These are phyloP conservation scores for Electrophaes corylata DNA, from an alignment of 2,888 invertebrate genomes.

Conservation along the genomic window DNA sequence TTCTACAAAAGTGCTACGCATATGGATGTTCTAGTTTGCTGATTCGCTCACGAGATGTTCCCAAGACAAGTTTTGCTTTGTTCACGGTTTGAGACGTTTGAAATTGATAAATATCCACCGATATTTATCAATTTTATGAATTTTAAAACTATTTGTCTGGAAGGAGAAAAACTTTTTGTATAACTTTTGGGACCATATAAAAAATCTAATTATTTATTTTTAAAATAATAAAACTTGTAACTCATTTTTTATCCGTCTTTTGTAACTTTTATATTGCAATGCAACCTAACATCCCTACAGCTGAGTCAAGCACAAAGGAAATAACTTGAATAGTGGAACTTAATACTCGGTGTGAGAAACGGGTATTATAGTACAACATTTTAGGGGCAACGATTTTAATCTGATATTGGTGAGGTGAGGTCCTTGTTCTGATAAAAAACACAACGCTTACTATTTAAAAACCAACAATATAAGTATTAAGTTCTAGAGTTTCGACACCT, in stretches of 20 bases:
- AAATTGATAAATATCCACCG: no score
- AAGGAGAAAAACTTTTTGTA: no score
- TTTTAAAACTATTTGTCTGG: no score
- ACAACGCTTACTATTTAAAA: neutral
- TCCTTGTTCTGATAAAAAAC: slow-evolving; percentile 6
- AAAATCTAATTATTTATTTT: no score
- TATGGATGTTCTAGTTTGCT: no score
- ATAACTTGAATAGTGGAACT: slow-evolving; percentile 53
- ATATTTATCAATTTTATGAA: no score
- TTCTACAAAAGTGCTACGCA: no score
- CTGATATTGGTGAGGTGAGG: slow-evolving; percentile 4
- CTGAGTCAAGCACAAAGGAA: slow-evolving; percentile 48
- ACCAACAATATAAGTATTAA: neutral
- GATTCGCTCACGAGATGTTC: no score
- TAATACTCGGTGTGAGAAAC: slow-evolving; percentile 38
- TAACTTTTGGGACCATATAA: no score
- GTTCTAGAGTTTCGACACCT: neutral
- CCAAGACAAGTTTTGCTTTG: no score
- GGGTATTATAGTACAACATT: slow-evolving; percentile 24
- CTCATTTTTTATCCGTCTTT: slow-evolving; percentile 10
- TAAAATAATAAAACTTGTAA: no score
- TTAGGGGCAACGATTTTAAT: slow-evolving; percentile 22
- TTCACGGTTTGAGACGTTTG: no score
- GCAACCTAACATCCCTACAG: neutral
- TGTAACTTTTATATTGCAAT: neutral